Conservation (phyloP, 92 coral and sea anemone species). For the Chrysogorgia sp. region DNA sequence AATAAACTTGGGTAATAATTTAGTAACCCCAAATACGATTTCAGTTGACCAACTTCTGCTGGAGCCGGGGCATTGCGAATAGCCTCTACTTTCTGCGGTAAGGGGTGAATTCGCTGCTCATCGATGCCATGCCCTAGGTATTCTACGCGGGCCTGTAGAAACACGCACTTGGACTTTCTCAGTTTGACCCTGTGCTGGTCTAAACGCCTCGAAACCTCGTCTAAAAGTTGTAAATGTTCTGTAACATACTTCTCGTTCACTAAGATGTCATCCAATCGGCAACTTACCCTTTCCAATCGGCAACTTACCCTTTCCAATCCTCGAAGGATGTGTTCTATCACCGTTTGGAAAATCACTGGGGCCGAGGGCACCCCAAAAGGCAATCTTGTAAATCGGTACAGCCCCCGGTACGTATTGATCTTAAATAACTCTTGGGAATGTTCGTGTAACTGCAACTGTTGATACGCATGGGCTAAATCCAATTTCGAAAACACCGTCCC, state of each 20-base stretch:
- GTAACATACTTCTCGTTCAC: not conserved
- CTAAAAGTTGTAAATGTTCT: not conserved
- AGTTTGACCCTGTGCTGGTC: not conserved
- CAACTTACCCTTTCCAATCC: not conserved
- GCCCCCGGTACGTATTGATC: conserved; percentile 54
- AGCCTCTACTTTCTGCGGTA: conserved; percentile 3
- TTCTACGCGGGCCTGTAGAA: not conserved
- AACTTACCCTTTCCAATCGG: not conserved
- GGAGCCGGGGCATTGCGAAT: conserved; percentile 2
- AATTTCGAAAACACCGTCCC: conserved; percentile 60
- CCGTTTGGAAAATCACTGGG: not conserved
- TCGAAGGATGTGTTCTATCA: not conserved
- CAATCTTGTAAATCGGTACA: conserved; percentile 55
- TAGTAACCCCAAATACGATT: not conserved
- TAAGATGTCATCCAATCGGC: not conserved
- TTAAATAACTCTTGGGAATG: conserved; percentile 42
- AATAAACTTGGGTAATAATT: not conserved
- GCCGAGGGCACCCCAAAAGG: conserved; percentile 26
- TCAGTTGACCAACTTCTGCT: not conserved
- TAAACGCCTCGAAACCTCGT: not conserved
- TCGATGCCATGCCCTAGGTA: not conserved
- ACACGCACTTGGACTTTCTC: not conserved
- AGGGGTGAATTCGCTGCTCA: not conserved
- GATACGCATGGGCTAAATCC: conserved; percentile 63
- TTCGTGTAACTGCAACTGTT: conserved; percentile 48